Evolutionary conservation across 2,113 vertebrate genomes (phyloP).

Genomic region (Aplodontia rufa): DNA sequence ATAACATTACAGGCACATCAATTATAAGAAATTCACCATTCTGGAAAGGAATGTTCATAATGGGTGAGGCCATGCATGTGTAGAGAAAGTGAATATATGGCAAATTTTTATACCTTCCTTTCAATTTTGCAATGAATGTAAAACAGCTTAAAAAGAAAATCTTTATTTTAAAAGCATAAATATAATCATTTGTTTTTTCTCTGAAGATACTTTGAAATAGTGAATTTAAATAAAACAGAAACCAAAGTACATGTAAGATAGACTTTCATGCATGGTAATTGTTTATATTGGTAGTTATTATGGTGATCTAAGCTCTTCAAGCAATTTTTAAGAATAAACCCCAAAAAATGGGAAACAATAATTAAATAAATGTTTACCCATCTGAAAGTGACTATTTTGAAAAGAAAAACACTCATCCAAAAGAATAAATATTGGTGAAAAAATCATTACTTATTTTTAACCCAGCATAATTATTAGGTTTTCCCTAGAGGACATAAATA

Average conservation of each 20-base stretch:
- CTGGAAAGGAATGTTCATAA: background rate
- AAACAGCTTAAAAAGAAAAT: background rate
- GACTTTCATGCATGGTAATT: background rate
- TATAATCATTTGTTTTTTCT: background rate
- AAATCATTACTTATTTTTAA: background rate
- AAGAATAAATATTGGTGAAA: background rate
- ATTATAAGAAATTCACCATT: background rate
- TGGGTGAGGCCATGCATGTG: rapidly evolving
- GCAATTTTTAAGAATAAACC: background rate
- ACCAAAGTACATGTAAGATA: background rate
- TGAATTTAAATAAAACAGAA: background rate
- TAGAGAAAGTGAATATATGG: too few species aligned
- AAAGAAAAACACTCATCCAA: background rate
- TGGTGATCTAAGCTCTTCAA: background rate
- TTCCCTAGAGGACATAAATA: background rate
- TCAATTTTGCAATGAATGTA: background rate
- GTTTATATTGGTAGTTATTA: background rate
- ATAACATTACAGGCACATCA: background rate
- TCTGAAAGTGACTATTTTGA: background rate
- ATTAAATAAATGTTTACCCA: background rate
- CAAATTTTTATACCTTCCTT: background rate
- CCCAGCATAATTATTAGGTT: too few species aligned
- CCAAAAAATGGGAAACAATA: background rate
- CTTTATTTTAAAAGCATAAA: background rate
- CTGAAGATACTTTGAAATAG: background rate